Evolutionary conservation across 2,797 vertebrate species (phyloP).

Genomic region (Mus caroli): DNA sequence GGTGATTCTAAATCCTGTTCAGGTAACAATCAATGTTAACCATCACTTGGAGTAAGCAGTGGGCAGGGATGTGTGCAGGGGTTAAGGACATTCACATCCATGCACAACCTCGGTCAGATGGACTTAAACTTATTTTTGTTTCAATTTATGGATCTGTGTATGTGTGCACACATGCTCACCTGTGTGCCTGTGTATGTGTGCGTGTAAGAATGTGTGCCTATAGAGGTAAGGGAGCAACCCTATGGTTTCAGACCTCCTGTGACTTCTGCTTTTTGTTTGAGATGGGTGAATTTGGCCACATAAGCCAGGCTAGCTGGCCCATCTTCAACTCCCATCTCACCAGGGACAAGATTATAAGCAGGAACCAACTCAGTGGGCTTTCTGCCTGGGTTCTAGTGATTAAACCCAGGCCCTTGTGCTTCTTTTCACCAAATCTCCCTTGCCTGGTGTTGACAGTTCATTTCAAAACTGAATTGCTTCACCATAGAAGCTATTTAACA

Average conservation of each 20-base stretch:
- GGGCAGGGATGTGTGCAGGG: background rate
- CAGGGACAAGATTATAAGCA: background rate
- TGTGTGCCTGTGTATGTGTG: background rate
- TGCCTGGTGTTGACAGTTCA: background rate
- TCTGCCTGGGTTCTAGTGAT: background rate
- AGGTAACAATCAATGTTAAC: background rate
- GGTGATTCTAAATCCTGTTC: background rate
- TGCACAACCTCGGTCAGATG: conserved; percentile 20
- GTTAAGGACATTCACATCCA: background rate
- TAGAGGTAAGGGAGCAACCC: too few species aligned
- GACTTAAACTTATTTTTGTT: background rate
- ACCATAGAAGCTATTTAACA: background rate
- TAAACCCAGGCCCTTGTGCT: background rate
- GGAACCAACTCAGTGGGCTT: background rate
- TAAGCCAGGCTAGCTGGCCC: background rate
- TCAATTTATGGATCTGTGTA: background rate
- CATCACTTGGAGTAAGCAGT: background rate
- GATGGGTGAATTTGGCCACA: background rate
- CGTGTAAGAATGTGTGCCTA: background rate
- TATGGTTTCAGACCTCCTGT: background rate
- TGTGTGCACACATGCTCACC: background rate
- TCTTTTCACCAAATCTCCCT: background rate
- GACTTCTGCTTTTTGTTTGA: background rate
- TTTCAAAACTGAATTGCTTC: background rate
- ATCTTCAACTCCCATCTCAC: background rate